Base-by-base conservation (phyloP, 2,113 vertebrate genomes). In the Tiliqua scincoides region DNA sequence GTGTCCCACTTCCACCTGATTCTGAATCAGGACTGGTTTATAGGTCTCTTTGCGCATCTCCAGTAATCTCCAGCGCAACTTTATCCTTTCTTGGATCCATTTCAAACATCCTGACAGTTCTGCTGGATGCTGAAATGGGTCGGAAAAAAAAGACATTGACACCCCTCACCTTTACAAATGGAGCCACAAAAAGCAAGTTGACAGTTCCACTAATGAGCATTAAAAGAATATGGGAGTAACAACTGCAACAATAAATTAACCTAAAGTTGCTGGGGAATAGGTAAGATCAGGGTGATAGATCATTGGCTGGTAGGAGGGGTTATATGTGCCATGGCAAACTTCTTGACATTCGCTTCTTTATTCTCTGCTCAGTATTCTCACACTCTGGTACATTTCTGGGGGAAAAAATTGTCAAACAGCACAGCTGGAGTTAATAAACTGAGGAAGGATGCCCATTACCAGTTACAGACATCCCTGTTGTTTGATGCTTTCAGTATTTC, bases 341-440 rank as follows among this genome's bases (percentile, higher is more conserved):
- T 94, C 83, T 88, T 95, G 92, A 92, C 89, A 91, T 88, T 63
- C 84, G 73, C 81, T 94, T 89, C 88, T 92, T 94, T 93, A 87
- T 93, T 91, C 79, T 85, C 79, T 83, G 37, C 85, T 95, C 93
- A 91, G 81, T 88, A 95, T 95, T 96, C 92, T 88, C 74, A 91
- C 82, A 82, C 90, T 74, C 79, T 52, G 9, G 88, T 84, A 76
- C 82, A 93, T 67, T 83, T 94, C 92, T 95, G 95, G 91, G 90
- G 86, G 93, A 85, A 95, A 92, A 73, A 9, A 23, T 89, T 95
- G 95, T 94, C 96, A 95, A 95, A 94, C 88, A 95, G 89, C 95
- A 93, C 95, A 96, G 96, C 93, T 96, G 95, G 96, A 96, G 94
- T 95, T 96, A 96, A 96, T 96, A 96, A 96, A 96, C 94, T 93